Conservation (phyloP, 2,888 invertebrate genomes). For the Pherbina coryleti region DNA sequence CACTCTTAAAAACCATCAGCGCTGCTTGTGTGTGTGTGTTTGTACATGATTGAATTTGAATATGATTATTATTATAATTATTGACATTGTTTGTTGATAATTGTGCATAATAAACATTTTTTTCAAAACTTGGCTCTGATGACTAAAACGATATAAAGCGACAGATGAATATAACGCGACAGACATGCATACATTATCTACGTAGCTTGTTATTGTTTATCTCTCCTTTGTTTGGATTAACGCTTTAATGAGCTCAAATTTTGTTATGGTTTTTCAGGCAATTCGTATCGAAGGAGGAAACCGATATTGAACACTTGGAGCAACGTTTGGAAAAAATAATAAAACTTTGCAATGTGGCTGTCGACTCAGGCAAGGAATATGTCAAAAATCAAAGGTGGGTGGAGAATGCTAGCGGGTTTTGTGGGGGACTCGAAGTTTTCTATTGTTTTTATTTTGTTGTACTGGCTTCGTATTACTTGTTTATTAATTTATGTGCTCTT, state of each 20-base stretch:
- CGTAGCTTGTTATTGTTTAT: conserved; percentile 2
- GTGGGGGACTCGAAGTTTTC: too few species aligned
- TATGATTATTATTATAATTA: neutral
- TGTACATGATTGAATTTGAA: neutral
- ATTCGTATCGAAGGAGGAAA: conserved; percentile 87
- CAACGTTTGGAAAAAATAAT: conserved; percentile 91
- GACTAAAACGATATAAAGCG: neutral
- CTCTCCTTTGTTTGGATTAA: neutral
- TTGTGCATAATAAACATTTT: neutral
- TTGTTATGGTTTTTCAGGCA: conserved; percentile 73
- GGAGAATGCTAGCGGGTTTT: neutral
- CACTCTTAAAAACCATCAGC: neutral
- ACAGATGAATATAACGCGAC: neutral
- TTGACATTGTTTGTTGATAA: neutral
- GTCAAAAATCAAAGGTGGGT: conserved; percentile 90
- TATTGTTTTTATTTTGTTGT: neutral
- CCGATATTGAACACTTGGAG: conserved; percentile 88
- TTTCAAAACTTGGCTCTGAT: neutral
- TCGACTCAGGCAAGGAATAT: conserved; percentile 92
- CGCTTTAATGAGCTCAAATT: neutral
- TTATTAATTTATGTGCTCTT: neutral
- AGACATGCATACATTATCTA: neutral
- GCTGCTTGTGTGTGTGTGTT: neutral
- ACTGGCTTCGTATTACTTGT: conserved; percentile 12
- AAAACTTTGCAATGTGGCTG: conserved; percentile 89